These are phyloP conservation scores for Odontesthes bonariensis DNA, from an alignment of 2,113 vertebrate genomes.

Conservation along the genomic window DNA sequence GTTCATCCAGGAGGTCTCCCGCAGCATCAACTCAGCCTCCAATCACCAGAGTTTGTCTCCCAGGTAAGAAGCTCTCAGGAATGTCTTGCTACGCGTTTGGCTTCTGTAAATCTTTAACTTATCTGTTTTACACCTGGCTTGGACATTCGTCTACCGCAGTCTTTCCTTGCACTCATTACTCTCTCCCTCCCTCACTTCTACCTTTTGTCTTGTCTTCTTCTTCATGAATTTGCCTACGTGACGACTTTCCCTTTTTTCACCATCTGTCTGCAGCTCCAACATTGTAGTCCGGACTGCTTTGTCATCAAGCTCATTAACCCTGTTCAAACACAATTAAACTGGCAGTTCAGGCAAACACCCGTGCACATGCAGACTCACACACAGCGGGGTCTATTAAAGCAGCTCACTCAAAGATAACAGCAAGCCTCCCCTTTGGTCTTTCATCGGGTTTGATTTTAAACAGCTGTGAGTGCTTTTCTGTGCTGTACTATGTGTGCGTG, in stretches of 20 bases:
- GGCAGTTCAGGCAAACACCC: conserved; percentile 14
- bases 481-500: not conserved
- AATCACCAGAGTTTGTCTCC: conserved; percentile 92
- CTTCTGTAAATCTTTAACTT: conserved; percentile 3
- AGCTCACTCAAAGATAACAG: conserved; percentile 28
- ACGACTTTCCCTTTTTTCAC: conserved; percentile 47
- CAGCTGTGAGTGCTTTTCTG: conserved; percentile 21
- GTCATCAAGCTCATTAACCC: conserved; percentile 69
- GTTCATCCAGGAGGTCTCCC: conserved; percentile 90
- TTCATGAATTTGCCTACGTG: conserved; percentile 61
- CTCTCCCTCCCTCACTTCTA: not conserved
- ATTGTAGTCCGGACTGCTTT: conserved; percentile 43
- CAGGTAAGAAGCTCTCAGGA: conserved; percentile 86
- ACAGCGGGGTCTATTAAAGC: conserved; percentile 3
- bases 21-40: conserved; percentile 89
- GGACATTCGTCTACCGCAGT: not conserved
- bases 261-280: conserved; percentile 37
- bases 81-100: conserved; percentile 3
- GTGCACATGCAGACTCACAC: conserved; percentile 6
- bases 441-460: conserved; percentile 32
- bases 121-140: conserved; percentile 18
- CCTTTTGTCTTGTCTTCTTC: conserved; percentile 11
- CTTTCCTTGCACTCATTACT: conserved; percentile 10
- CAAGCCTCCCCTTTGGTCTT: conserved; percentile 24
- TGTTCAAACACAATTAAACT: conserved; percentile 43